Percentiles rank a stretch among this genome's conserved stretches.
Conservation (phyloP, 2,113 vertebrate species). For the Arizona elegans region DNA sequence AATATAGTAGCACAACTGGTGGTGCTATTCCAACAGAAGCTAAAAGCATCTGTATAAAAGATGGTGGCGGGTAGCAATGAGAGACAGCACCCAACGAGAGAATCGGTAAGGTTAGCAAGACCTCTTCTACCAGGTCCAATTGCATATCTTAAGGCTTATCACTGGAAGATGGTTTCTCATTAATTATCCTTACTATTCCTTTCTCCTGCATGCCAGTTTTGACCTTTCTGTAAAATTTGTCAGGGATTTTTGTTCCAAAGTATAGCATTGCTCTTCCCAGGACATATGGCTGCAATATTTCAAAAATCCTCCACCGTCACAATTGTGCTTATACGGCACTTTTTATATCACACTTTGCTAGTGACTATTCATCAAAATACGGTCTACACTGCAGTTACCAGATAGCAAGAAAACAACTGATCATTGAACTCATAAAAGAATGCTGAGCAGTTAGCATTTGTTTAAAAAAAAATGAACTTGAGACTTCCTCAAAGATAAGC, state of each 20-base stretch:
- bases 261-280: background rate
- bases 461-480: background rate
- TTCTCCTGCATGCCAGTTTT: background rate
- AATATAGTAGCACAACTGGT: conserved; percentile 10
- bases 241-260: background rate
- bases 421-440: background rate
- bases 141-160: background rate
- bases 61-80: background rate
- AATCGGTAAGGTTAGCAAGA: background rate
- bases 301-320: background rate
- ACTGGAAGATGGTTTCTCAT: background rate
- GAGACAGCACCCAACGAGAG: background rate
- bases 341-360: background rate
- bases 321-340: background rate
- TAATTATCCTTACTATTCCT: background rate
- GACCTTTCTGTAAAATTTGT: background rate
- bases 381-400: background rate
- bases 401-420: background rate
- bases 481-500: background rate
- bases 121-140: background rate
- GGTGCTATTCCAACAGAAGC: background rate
- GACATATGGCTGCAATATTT: background rate
- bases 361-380: background rate
- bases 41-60: conserved; percentile 5
- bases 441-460: background rate